These are phyloP conservation scores for Orchestes rusci DNA, from an alignment of 2,888 invertebrate species.

Conservation along the genomic window DNA sequence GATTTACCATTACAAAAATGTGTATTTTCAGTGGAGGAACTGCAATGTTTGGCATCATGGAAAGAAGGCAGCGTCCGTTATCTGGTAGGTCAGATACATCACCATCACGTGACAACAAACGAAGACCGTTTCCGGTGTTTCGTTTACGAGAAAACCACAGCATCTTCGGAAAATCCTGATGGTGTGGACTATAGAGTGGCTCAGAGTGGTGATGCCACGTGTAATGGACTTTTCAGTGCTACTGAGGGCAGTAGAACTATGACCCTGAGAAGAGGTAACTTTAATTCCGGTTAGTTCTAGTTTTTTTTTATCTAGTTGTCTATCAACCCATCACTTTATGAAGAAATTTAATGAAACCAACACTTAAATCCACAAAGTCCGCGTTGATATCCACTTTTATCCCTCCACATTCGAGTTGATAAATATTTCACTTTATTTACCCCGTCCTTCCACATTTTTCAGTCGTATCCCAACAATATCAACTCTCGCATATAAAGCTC, in stretches of 20 bases:
- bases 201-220: slow-evolving; percentile 89
- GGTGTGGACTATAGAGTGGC: slow-evolving; percentile 73
- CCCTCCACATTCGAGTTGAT: no score
- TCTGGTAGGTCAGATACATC: slow-evolving; percentile 82
- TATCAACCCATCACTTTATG: no score
- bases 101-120: slow-evolving; percentile 83
- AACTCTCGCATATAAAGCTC: no score
- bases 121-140: slow-evolving; percentile 93
- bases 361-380: no score
- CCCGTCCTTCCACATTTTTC: no score
- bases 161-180: slow-evolving; percentile 38
- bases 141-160: slow-evolving; percentile 75
- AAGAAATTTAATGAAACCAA: no score
- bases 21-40: slow-evolving; percentile 69
- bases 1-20: no score
- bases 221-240: slow-evolving; percentile 86
- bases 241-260: slow-evolving; percentile 80
- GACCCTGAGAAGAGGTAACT: slow-evolving; percentile 72
- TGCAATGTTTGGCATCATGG: slow-evolving; percentile 88
- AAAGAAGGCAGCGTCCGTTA: slow-evolving; percentile 89
- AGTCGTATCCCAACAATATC: no score
- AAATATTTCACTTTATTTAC: no score
- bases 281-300: no score
- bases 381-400: no score
- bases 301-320: no score